phyloP scores from a whole-genome alignment of 2,888 invertebrate species.

The Melieria crassipennis region DNA sequence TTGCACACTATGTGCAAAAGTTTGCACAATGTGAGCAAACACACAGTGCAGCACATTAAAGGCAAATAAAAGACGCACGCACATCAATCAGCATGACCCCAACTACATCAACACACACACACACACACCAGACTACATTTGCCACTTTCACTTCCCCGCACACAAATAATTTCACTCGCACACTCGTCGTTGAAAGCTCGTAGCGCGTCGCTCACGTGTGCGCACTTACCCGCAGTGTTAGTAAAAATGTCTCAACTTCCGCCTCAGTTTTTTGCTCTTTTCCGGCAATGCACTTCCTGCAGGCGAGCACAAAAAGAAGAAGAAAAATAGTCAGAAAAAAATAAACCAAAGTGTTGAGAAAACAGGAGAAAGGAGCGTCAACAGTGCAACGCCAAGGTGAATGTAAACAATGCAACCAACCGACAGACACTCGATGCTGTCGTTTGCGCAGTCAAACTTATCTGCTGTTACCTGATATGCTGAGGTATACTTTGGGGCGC shows the following conservation, averaged over 20 bases:
- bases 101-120: constrained; percentile 6
- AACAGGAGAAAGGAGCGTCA: constrained; percentile 16
- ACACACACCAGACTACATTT: constrained; percentile 5
- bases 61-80: constrained; percentile 39
- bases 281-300: constrained; percentile 67
- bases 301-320: constrained; percentile 21
- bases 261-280: constrained; percentile 78
- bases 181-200: not conserved
- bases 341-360: constrained; percentile 7
- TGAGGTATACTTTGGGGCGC: constrained; percentile 13
- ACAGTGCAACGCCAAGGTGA: not conserved
- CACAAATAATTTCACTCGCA: constrained; percentile 1
- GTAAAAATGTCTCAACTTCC: constrained; percentile 86
- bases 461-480: not conserved
- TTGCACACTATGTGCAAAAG: constrained; percentile 37
- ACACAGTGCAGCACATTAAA: constrained; percentile 21
- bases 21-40: constrained; percentile 19
- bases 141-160: not conserved
- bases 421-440: not conserved
- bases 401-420: constrained; percentile 6
- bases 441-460: not conserved
- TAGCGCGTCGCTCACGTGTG: constrained; percentile 16
- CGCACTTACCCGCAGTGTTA: constrained; percentile 80
- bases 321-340: not conserved
- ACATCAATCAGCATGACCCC: constrained; percentile 39